phyloP scores from a whole-genome alignment of 2,888 invertebrate genomes.

The Synergus gifuensis region DNA sequence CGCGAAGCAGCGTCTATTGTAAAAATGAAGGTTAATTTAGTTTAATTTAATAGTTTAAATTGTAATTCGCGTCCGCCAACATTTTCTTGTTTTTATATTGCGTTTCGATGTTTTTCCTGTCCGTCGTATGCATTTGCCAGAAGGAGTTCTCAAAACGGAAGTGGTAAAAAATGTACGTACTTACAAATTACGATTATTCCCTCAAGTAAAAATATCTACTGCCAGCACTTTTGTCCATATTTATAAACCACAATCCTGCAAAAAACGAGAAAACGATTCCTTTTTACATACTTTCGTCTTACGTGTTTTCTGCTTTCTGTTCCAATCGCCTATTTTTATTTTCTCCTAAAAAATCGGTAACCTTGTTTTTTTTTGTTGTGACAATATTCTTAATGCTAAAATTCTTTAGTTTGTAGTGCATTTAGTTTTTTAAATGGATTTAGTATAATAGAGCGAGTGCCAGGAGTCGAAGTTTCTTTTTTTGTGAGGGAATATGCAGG shows the following conservation, averaged over 20 bases:
- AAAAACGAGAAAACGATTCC: not conserved
- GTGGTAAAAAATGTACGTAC: conserved; percentile 63
- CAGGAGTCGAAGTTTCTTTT: conserved; percentile 12
- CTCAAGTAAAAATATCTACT: not conserved
- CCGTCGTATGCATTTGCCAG: conserved; percentile 47
- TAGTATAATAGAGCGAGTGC: conserved; percentile 35
- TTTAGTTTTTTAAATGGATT: not conserved
- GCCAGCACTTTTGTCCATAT: not conserved
- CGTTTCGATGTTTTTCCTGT: conserved; percentile 66
- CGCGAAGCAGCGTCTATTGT: conserved; percentile 44
- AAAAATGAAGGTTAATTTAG: conserved; percentile 65
- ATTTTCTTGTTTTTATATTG: not conserved
- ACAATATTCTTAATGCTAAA: not conserved
- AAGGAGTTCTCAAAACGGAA: conserved; percentile 71
- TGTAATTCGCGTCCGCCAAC: too few relatives aligned
- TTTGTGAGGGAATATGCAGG: conserved; percentile 21
- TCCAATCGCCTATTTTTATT: not conserved
- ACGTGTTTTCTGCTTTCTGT: not conserved
- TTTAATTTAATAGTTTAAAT: too few relatives aligned
- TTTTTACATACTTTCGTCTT: not conserved
- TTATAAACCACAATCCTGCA: not conserved
- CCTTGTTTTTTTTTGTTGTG: not conserved
- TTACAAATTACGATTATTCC: conserved; percentile 16
- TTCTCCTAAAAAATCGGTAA: not conserved
- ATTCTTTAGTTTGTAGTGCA: not conserved